These are phyloP conservation scores for Luidia sarsii DNA, from an alignment of 53 echinoderm and acorn worm species.

Conservation along the genomic window DNA sequence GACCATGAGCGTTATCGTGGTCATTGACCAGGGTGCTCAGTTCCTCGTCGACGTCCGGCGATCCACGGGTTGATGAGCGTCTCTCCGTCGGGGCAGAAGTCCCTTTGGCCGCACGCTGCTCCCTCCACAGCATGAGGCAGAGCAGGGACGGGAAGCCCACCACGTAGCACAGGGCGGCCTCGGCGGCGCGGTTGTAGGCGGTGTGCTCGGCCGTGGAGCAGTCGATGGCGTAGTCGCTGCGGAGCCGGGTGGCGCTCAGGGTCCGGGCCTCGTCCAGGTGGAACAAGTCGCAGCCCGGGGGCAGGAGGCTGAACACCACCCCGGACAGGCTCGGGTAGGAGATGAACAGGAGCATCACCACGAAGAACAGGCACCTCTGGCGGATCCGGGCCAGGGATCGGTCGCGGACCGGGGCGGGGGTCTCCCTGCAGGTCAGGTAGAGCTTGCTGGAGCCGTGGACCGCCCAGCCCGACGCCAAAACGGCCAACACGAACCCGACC, in stretches of 20 bases:
- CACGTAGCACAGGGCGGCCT: slow-evolving; percentile 46
- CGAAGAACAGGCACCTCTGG: slow-evolving; percentile 31
- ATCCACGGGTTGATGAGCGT: neutral
- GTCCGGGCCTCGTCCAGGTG: slow-evolving; percentile 38
- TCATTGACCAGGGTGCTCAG: neutral
- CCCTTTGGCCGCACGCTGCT: too few relatives aligned
- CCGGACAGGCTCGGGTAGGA: slow-evolving; percentile 61
- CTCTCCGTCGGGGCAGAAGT: neutral
- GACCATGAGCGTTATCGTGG: neutral
- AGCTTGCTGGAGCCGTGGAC: neutral
- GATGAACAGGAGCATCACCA: slow-evolving; percentile 62
- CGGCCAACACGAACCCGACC: neutral
- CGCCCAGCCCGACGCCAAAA: neutral
- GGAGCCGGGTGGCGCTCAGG: slow-evolving; percentile 11
- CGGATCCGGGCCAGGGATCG: neutral
- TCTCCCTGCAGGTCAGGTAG: neutral
- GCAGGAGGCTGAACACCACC: slow-evolving; percentile 54
- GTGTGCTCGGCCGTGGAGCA: slow-evolving; percentile 32
- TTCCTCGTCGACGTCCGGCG: too few relatives aligned
- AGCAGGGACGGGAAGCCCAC: slow-evolving; percentile 56
- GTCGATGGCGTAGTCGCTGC: slow-evolving; percentile 62
- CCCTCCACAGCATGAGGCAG: slow-evolving; percentile 38
- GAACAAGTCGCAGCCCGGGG: slow-evolving; percentile 54
- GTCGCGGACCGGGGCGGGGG: neutral
- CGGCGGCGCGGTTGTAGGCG: slow-evolving; percentile 22